Evolutionary conservation across 2,888 invertebrate genomes (phyloP).

Genomic region (Cordilura impudica): DNA sequence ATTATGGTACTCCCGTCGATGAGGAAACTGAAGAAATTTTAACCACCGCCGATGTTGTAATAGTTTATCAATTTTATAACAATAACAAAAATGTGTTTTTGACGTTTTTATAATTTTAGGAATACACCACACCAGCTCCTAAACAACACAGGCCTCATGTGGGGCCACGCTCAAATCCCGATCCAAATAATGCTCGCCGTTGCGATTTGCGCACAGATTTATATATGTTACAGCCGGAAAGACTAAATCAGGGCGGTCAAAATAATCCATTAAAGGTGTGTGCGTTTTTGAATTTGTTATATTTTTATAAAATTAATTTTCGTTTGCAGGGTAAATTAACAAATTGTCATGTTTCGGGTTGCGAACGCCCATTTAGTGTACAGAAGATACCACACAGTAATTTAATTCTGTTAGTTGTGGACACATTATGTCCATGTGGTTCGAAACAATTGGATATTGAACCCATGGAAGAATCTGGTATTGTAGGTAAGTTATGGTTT

Average conservation of each 20-base stretch:
- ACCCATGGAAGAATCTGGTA: constrained; percentile 84
- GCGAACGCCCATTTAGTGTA: constrained; percentile 94
- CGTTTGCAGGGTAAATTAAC: constrained; percentile 90
- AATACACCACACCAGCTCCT: constrained; percentile 75
- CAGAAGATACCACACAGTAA: constrained; percentile 95
- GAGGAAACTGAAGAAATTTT: constrained; percentile 76
- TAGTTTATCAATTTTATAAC: constrained; percentile 3
- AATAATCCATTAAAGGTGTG: constrained; percentile 87
- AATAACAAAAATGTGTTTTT: background rate
- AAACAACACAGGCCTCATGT: constrained; percentile 73
- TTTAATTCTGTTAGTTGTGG: constrained; percentile 91
- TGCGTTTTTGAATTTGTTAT: background rate
- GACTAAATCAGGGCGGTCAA: constrained; percentile 86
- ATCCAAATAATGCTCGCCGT: constrained; percentile 83
- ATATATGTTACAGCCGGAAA: constrained; percentile 89
- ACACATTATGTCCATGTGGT: constrained; percentile 92
- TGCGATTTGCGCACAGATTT: constrained; percentile 93
- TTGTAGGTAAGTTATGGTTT: constrained; percentile 75
- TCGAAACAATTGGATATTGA: constrained; percentile 91
- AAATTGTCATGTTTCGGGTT: constrained; percentile 91
- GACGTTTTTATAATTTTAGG: constrained; percentile 70
- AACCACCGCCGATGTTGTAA: constrained; percentile 76
- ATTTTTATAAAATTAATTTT: background rate
- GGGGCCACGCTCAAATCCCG: constrained; percentile 78
- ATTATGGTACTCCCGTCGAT: constrained; percentile 74